phyloP scores from a whole-genome alignment of 2,113 vertebrate species.

The Nycticryphes semicollaris region DNA sequence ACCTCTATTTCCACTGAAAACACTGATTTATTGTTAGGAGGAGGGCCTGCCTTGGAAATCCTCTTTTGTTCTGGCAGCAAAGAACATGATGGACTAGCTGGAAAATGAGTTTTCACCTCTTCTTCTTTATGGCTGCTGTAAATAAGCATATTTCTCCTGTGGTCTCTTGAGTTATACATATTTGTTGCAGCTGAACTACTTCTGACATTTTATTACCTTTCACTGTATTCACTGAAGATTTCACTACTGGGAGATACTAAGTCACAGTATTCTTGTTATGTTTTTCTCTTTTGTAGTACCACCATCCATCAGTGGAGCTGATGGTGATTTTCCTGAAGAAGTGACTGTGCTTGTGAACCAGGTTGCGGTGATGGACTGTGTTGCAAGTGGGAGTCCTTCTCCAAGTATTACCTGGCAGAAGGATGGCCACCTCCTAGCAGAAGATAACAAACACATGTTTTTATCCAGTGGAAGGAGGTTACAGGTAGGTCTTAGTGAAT shows the following conservation, averaged over 20 bases:
- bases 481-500: slow-evolving; percentile 75
- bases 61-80: neutral
- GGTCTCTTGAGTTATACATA: neutral
- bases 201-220: neutral
- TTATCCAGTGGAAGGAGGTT: slow-evolving; percentile 83
- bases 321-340: slow-evolving; percentile 82
- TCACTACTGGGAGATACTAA: neutral
- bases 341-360: slow-evolving; percentile 82
- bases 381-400: slow-evolving; percentile 81
- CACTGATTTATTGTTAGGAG: neutral
- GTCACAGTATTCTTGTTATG: neutral
- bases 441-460: slow-evolving; percentile 71
- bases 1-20: neutral
- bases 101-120: neutral
- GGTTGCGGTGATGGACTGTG: slow-evolving; percentile 81
- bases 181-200: neutral
- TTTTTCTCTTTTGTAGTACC: slow-evolving; percentile 78
- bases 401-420: slow-evolving; percentile 90
- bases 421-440: slow-evolving; percentile 78
- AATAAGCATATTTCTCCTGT: neutral
- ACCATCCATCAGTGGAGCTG: slow-evolving; percentile 81
- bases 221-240: neutral
- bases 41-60: neutral
- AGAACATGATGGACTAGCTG: neutral
- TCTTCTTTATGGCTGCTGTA: neutral